These are phyloP conservation scores for Nestor notabilis DNA, from an alignment of 2,113 vertebrate species.

Conservation along the genomic window DNA sequence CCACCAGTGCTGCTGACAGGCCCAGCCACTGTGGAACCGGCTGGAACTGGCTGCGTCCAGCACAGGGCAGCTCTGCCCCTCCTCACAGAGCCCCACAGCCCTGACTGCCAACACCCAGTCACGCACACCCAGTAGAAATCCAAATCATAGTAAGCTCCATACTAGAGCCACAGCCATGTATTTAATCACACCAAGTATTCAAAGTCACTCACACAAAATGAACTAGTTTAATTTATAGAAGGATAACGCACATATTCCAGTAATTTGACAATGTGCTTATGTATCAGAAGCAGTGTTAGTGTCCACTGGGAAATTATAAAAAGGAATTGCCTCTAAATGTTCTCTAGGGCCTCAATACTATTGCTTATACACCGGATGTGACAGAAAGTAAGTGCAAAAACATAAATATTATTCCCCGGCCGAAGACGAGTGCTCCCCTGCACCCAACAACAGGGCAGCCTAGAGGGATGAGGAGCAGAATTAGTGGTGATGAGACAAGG, in stretches of 20 bases:
- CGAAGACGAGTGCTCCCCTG: neutral
- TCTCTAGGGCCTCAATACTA: neutral
- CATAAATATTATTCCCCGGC: neutral
- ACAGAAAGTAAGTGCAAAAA: neutral
- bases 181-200: neutral
- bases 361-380: neutral
- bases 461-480: neutral
- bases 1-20: fast-evolving
- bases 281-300: neutral
- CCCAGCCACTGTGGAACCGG: neutral
- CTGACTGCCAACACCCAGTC: neutral
- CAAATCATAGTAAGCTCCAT: neutral
- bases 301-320: neutral
- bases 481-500: too few relatives aligned
- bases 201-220: neutral
- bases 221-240: neutral
- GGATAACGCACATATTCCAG: fast-evolving
- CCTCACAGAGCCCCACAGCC: neutral
- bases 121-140: fast-evolving
- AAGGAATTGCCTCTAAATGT: neutral
- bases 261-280: neutral
- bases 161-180: fast-evolving
- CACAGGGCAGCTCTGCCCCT: fast-evolving
- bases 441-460: fast-evolving
- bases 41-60: neutral